Evolutionary conservation across 2,797 vertebrate genomes (phyloP).

Genomic region (Bryconaethiops microstoma): DNA sequence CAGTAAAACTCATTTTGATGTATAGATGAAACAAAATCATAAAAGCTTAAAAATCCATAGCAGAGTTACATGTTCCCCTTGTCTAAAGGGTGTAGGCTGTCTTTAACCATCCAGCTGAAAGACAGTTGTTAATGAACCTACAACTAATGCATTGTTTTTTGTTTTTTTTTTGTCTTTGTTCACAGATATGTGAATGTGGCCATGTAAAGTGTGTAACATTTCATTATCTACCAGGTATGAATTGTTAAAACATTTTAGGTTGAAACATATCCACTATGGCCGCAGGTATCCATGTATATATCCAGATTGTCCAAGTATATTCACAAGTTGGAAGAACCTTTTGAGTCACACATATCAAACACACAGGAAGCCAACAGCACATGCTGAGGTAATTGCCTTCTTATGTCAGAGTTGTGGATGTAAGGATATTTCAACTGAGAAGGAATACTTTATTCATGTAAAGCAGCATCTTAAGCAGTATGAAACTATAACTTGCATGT

Average conservation of each 20-base stretch:
- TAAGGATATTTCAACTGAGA: slow-evolving; percentile 40
- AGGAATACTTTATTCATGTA: slow-evolving; percentile 45
- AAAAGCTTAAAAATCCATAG: too few relatives aligned
- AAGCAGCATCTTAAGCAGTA: slow-evolving; percentile 43
- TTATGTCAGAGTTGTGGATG: slow-evolving; percentile 39
- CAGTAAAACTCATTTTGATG: too few relatives aligned
- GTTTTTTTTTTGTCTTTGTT: slow-evolving; percentile 69
- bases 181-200: slow-evolving; percentile 40
- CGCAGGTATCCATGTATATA: slow-evolving; percentile 41
- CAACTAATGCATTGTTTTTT: not conserved
- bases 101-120: too few relatives aligned
- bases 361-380: slow-evolving; percentile 25
- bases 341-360: slow-evolving; percentile 35
- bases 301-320: slow-evolving; percentile 32
- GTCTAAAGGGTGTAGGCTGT: too few relatives aligned
- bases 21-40: too few relatives aligned
- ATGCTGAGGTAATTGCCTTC: slow-evolving; percentile 32
- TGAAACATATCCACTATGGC: slow-evolving; percentile 34
- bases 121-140: too few relatives aligned
- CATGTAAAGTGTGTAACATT: slow-evolving; percentile 25
- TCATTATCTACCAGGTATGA: slow-evolving; percentile 38
- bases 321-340: slow-evolving; percentile 46
- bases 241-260: slow-evolving; percentile 47
- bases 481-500: slow-evolving; percentile 48
- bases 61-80: too few relatives aligned